phyloP scores from a whole-genome alignment of 2,113 vertebrate species.

The Albula goreensis region DNA sequence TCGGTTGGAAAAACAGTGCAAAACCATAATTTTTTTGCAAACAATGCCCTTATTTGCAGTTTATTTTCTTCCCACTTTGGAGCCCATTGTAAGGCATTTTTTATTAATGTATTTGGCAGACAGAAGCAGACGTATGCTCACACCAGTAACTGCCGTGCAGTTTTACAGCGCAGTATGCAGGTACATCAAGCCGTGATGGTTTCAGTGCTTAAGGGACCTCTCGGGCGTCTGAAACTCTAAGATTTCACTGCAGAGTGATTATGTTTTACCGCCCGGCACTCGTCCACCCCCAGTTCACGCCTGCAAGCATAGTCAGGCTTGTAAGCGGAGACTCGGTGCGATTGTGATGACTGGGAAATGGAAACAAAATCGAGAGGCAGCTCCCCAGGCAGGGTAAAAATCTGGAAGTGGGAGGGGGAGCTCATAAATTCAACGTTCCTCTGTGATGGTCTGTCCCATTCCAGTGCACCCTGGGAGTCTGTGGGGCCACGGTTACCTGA shows the following conservation, averaged over 20 bases:
- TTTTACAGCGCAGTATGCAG: background rate
- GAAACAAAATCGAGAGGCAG: constrained; percentile 2
- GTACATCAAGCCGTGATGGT: background rate
- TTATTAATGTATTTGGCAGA: constrained; percentile 19
- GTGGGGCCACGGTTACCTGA: background rate
- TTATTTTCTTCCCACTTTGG: background rate
- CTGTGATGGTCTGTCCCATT: background rate
- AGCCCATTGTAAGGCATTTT: background rate
- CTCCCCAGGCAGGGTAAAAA: background rate
- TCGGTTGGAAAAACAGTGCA: background rate
- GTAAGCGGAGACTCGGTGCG: background rate
- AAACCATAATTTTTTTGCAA: background rate
- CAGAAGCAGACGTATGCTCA: background rate
- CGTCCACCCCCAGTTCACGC: too few relatives aligned
- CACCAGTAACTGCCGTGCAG: background rate
- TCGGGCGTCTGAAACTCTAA: background rate
- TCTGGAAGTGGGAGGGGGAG: background rate
- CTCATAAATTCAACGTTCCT: background rate
- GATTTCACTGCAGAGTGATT: background rate
- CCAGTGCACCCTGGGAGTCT: background rate
- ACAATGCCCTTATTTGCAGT: background rate
- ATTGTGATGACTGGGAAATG: background rate
- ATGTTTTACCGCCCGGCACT: background rate
- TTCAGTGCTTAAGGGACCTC: background rate
- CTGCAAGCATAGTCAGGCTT: background rate